These are phyloP conservation scores for Mallotus villosus DNA, from an alignment of 2,797 vertebrate genomes.

Conservation along the genomic window DNA sequence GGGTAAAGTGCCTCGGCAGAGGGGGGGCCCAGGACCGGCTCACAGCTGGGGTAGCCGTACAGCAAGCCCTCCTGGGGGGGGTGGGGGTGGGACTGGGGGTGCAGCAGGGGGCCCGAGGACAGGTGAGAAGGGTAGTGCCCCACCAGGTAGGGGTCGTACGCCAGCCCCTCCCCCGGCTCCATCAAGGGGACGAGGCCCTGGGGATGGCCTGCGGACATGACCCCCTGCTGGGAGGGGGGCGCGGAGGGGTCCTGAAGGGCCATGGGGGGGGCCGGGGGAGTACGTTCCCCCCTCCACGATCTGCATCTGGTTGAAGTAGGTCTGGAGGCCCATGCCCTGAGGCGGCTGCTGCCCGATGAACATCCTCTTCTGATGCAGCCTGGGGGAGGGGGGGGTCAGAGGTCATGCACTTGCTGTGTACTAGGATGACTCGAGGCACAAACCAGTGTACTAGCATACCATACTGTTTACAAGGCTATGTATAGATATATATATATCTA, in stretches of 20 bases:
- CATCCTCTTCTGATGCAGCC: constrained; percentile 94
- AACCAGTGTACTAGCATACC: too few relatives aligned
- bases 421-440: too few relatives aligned
- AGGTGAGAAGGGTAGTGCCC: constrained; percentile 54
- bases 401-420: neutral
- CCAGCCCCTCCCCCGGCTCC: constrained; percentile 82
- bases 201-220: constrained; percentile 56
- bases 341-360: constrained; percentile 90
- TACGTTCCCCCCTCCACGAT: constrained; percentile 84
- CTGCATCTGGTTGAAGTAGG: constrained; percentile 99
- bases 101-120: constrained; percentile 37
- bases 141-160: constrained; percentile 84
- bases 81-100: constrained; percentile 52
- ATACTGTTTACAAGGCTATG: too few relatives aligned
- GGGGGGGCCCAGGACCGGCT: constrained; percentile 59
- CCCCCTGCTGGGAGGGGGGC: constrained; percentile 33
- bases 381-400: constrained; percentile 54
- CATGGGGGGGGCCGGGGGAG: constrained; percentile 60
- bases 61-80: constrained; percentile 60
- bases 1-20: constrained; percentile 69
- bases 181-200: constrained; percentile 83
- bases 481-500: too few relatives aligned
- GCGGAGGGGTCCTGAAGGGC: constrained; percentile 76
- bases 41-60: constrained; percentile 79
- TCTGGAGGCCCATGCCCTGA: constrained; percentile 84